A percentile compares a stretch with the other conserved stretches of the same genome.
Evolutionary conservation across 2,113 vertebrate genomes (phyloP).

Genomic region (Montifringilla adamsi): DNA sequence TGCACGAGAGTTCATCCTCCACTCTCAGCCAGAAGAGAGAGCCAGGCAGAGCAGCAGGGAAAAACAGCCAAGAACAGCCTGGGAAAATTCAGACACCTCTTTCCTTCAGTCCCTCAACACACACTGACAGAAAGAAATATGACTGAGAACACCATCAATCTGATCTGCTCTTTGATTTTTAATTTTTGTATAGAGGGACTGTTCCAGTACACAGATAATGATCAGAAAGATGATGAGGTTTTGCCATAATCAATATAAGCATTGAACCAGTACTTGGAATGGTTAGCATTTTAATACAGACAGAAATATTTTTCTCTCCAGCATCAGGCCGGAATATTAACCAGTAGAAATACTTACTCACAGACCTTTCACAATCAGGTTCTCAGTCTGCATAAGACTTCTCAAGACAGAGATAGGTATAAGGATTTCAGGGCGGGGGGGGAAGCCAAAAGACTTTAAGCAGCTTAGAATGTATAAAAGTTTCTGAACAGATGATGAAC

Average conservation of each 20-base stretch:
- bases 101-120: not conserved
- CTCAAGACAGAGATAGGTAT: not conserved
- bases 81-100: not conserved
- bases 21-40: not conserved
- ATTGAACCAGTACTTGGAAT: not conserved
- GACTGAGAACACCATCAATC: not conserved
- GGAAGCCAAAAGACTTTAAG: not conserved
- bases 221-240: not conserved
- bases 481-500: not conserved
- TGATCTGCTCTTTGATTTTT: not conserved
- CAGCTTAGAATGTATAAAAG: not conserved
- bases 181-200: not conserved
- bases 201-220: not conserved
- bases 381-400: not conserved
- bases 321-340: not conserved
- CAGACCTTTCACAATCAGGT: not conserved
- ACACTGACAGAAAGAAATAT: not conserved
- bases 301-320: not conserved
- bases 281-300: not conserved
- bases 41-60: not conserved
- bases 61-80: not conserved
- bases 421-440: not conserved
- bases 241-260: not conserved
- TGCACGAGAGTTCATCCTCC: not conserved
- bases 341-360: not conserved